phyloP scores from a whole-genome alignment of 2,888 invertebrate genomes.

The Eupeodes luniger region DNA sequence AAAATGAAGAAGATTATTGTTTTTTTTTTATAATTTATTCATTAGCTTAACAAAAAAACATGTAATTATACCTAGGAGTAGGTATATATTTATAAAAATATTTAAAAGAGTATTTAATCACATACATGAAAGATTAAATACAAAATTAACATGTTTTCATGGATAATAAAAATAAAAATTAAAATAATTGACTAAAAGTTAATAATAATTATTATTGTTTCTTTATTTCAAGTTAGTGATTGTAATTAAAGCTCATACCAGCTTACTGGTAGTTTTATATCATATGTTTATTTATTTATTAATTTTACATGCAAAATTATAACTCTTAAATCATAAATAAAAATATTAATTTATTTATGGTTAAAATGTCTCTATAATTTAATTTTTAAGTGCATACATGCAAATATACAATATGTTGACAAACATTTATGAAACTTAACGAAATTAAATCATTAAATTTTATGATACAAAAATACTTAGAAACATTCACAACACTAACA shows the following conservation, averaged over 20 bases:
- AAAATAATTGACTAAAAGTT: background rate
- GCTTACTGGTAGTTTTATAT: no score
- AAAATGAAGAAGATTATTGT: background rate
- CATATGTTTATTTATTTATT: no score
- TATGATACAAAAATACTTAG: no score
- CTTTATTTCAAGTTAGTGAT: background rate
- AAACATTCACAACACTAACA: no score
- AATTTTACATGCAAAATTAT: no score
- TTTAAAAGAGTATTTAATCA: background rate
- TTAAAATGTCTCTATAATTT: no score
- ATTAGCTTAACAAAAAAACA: background rate
- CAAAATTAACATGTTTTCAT: slow-evolving; percentile 8
- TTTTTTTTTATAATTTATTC: background rate
- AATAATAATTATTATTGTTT: background rate
- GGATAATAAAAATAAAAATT: background rate
- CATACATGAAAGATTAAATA: background rate
- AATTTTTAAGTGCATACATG: no score
- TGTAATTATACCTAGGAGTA: background rate
- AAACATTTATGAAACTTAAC: no score
- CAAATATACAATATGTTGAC: no score
- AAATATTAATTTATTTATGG: no score
- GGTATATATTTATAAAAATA: background rate
- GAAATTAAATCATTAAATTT: no score
- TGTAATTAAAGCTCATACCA: background rate
- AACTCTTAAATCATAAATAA: no score